phyloP scores from a whole-genome alignment of 2,888 invertebrate genomes.

The Tolmerus cingulatus region DNA sequence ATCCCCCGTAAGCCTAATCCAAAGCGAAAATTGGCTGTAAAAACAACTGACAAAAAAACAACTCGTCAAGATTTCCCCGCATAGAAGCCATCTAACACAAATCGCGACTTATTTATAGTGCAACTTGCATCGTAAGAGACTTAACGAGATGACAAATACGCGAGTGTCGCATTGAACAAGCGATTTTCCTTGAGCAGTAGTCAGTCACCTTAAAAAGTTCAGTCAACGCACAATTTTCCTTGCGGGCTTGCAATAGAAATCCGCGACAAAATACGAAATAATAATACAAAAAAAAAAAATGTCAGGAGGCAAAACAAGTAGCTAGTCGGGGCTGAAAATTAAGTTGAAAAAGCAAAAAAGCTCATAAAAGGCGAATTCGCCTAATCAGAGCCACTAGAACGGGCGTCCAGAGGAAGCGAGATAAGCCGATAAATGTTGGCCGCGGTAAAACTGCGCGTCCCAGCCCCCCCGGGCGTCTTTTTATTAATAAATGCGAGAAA shows the following conservation, averaged over 20 bases:
- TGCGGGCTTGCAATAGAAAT: constrained; percentile 21
- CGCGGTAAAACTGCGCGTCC: neutral
- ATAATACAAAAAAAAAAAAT: neutral
- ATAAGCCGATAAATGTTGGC: neutral
- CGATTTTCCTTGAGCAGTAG: constrained; percentile 39
- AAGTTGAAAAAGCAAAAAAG: neutral
- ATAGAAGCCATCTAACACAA: neutral
- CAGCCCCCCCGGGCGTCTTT: neutral
- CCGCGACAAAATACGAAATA: constrained; percentile 14
- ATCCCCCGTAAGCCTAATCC: neutral
- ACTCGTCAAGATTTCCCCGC: neutral
- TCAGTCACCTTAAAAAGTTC: constrained; percentile 41
- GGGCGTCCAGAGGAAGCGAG: neutral
- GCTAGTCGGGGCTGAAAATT: neutral
- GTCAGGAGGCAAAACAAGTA: neutral
- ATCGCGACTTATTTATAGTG: neutral
- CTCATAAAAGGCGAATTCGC: constrained; percentile 26
- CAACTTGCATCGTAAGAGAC: neutral
- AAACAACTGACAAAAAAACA: neutral
- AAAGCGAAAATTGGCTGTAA: neutral
- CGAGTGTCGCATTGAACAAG: constrained; percentile 21
- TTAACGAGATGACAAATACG: constrained; percentile 23
- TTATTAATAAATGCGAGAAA: constrained; percentile 34
- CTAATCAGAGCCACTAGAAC: neutral
- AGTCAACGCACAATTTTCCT: constrained; percentile 41